A percentile compares a stretch with the other conserved stretches of the same genome.
Conservation (phyloP, 2,797 vertebrate genomes). For the Poliocrania exsul region DNA sequence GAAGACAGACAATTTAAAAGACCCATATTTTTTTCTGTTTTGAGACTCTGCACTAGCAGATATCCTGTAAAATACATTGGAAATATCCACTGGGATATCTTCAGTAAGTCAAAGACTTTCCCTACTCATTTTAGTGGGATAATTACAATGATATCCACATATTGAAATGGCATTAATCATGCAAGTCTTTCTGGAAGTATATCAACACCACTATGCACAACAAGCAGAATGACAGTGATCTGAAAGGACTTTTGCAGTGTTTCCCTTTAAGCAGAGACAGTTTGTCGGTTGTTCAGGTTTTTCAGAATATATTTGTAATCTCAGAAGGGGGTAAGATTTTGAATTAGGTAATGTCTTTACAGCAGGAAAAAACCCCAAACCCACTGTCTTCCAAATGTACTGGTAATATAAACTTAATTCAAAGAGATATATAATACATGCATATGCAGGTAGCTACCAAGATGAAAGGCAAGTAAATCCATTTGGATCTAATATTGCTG, state of each 20-base stretch:
- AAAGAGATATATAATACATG: background rate
- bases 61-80: background rate
- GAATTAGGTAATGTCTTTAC: background rate
- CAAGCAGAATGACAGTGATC: background rate
- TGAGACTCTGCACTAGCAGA: background rate
- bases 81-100: background rate
- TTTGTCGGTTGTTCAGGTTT: background rate
- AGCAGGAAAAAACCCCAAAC: background rate
- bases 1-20: background rate
- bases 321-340: background rate
- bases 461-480: background rate
- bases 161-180: background rate
- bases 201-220: background rate
- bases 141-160: background rate
- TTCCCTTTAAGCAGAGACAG: background rate
- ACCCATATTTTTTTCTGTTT: background rate
- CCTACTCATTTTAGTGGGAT: background rate
- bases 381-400: background rate
- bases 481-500: slow-evolving; percentile 2
- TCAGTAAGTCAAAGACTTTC: background rate
- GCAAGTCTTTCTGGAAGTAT: background rate
- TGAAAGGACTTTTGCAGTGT: background rate
- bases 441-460: background rate
- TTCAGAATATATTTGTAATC: background rate
- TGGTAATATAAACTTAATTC: background rate